phyloP scores from a whole-genome alignment of 1,140 invertebrate species.

The Dendrolimus punctatus region DNA sequence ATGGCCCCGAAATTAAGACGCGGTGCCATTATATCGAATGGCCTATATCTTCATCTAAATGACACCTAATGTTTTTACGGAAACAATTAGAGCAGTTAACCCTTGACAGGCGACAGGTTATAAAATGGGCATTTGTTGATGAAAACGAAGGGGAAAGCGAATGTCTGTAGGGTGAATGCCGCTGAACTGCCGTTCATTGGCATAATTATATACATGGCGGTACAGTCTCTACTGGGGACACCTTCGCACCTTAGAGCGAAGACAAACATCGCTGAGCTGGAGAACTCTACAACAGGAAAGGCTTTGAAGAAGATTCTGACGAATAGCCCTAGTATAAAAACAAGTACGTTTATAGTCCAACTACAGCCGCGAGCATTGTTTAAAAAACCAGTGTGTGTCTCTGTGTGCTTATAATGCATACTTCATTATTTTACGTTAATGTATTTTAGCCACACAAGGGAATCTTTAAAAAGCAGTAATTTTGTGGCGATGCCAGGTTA shows the following conservation, averaged over 20 bases:
- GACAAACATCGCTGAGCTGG: constrained; percentile 42
- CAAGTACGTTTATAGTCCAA: background rate
- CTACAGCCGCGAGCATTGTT: too few species aligned
- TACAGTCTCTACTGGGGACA: constrained; percentile 14
- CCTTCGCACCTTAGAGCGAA: constrained; percentile 18
- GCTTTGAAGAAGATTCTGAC: constrained; percentile 18
- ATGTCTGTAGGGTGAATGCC: constrained; percentile 17
- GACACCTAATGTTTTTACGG: constrained; percentile 39
- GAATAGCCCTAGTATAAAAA: constrained; percentile 10
- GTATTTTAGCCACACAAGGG: too few species aligned
- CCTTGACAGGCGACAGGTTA: constrained; percentile 19
- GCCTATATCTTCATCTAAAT: constrained; percentile 48
- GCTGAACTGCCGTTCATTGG: constrained; percentile 20
- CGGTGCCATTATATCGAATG: constrained; percentile 29
- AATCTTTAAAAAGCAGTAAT: too few species aligned
- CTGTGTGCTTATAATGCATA: too few species aligned
- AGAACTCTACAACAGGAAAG: constrained; percentile 29
- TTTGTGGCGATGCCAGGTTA: too few species aligned
- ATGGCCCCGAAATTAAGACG: constrained; percentile 48
- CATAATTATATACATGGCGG: constrained; percentile 34
- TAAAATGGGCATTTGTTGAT: constrained; percentile 21
- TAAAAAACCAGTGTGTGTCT: too few species aligned
- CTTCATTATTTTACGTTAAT: too few species aligned
- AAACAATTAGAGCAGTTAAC: constrained; percentile 32
- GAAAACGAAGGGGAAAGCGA: constrained; percentile 22